Base-by-base conservation (phyloP, 2,797 vertebrate genomes). In the Lates japonicus region DNA sequence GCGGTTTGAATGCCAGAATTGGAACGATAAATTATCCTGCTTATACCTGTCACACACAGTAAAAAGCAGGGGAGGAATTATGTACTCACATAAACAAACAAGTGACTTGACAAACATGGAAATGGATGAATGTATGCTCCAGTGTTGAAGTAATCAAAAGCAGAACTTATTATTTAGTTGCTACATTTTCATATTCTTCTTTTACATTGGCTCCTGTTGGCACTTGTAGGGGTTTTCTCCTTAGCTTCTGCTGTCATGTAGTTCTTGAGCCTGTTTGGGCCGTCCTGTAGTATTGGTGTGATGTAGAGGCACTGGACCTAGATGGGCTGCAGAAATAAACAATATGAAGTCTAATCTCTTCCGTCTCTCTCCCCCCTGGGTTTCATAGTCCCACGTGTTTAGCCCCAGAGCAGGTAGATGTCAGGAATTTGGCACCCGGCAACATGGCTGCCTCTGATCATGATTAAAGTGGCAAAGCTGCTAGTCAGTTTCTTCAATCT, bases 1-100 rank as follows among this genome's bases (percentile, higher is more conserved):
- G 65, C 70, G 78, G 76, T n/a, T 70, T 76, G 57, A 76, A 81
- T 78, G 63, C 70, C 64, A 69, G 79, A 85, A 71, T 66, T 68
- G 70, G 16, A 81, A 44, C 42, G 42, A 55, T 74, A 61, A 77
- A 80, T 88, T 62, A 83, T 85, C 66, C 72, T 70, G 72, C 64
- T 77, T 69, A 76, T 74, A 55, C 39, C 42, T 81, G 70, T 84
- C 78, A 54, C 76, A 73, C 66, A 72, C 16, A 37, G 73, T 44
- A 57, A 70, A 79, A 77, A 75, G 33, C 37, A 39, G 44, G 31
- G 25, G 52, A 82, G 65, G 62, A 52, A 70, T 86, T 68, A 67
- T 80, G 20, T 58, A 42, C 25, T 71, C 62, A 11, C 58, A 70
- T 80, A 76, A 84, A 79, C 70, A 86, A 71, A 69, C 25, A 79